Base-by-base conservation (phyloP, 2,113 vertebrate species). In the Xiphorhynchus elegans region DNA sequence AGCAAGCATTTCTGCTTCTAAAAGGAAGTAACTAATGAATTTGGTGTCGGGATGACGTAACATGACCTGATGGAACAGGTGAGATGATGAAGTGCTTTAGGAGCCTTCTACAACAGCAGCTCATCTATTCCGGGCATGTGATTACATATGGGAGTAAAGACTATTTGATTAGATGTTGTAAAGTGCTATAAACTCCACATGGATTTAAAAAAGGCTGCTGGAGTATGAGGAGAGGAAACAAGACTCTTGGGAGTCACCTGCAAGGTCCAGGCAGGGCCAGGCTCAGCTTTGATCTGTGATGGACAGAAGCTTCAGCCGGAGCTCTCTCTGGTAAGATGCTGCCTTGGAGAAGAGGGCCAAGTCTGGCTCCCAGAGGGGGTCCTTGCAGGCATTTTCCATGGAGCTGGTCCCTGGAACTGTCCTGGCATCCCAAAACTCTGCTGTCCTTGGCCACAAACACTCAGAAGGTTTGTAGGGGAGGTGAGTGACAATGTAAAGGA, bases 1-100 rank as follows among this genome's bases (percentile, higher is more conserved):
- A 13, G 52, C 1, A 13, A 91, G n/a, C 31, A 28, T 53, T 91
- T 44, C 44, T 49, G 37, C 62, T 79, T 83, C 62, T 18, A 4
- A 46, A 79, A 44, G 62, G 26, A 85, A 82, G 55, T 20, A 37
- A 58, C 40, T 4, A 73, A 46, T 47, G 52, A 60, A 68, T 31
- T 26, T 53, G 46, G 47, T 17, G 12, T 9, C 0, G 4, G 49
- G 58, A 37, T 77, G 87, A 92, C 0, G 2, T 28, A 14, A 47
- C 0, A 0, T 16, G 66, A 15, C 47, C 60, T 10, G 23, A 29
- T 52, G 55, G 37, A 35, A 29, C 0, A 3, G 11, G 66, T 24
- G 40, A 69, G 68, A 23, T 1, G 9, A 19, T 3, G 37, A 55
- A 79, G 20, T 6, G 8, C 76, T 81, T 39, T 1, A 62, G 58